Evolutionary conservation across 2,797 vertebrate species (phyloP), one percentile per base, ranked within the genome.

Genomic region (Thaleichthys pacificus): DNA sequence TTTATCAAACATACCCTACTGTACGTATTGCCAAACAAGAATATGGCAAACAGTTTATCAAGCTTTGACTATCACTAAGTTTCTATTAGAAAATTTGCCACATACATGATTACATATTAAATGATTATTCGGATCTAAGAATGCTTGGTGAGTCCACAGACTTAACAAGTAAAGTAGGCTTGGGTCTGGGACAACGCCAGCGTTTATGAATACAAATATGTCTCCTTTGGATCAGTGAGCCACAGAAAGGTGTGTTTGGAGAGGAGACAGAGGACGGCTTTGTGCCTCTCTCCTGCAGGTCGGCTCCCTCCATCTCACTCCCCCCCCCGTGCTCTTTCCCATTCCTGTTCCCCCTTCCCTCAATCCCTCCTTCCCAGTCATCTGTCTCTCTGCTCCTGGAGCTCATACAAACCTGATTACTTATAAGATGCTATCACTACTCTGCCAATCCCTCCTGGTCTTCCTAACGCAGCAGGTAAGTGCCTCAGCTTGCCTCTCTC

Each of bases 201-300:
- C 85, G 89, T 89, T 89, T 86, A 84, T 85, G 77, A 91, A 91
- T 89, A 66, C 81, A 91, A 93, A 93, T 92, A 92, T 94, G 95
- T 91, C 87, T 87, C 90, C 82, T 89, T 84, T 91, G 90, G 92
- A 93, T 93, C 90, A 87, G 89, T 85, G 82, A 89, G 90, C 84
- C 61, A 76, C 80, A 91, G 86, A 92, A 93, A 93, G 91, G 82
- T 90, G 92, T 92, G 88, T 90, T 93, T 93, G 90, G 90, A 90
- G 85, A 89, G 83, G 81, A 95, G 91, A 97, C 95, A 97, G 94
- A 96, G 92, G 91, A 85, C 85, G 77, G 92, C 96, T 97, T 97
- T 97, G 96, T 97, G 90, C 80, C 61, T 82, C 75, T 87, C 84
- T 80, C 84, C 81, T 76, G 84, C 86, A 90, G 89, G 90, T 89